phyloP scores from a whole-genome alignment of 1,140 invertebrate species.

The Heliconius eleuchia region DNA sequence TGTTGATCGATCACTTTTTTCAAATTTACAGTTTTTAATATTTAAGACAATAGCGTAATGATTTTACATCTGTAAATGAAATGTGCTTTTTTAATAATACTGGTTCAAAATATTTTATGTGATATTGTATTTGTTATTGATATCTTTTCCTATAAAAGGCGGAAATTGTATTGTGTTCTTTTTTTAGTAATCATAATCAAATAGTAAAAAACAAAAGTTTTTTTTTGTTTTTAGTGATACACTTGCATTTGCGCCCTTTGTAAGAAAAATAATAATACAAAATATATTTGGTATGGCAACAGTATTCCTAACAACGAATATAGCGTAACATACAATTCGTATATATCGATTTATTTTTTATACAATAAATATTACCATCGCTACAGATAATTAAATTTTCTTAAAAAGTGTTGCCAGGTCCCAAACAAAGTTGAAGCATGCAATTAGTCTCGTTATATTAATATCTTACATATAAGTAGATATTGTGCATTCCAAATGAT shows the following conservation, averaged over 20 bases:
- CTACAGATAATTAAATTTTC: not conserved
- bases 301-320: conserved; percentile 7
- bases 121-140: not conserved
- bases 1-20: conserved; percentile 56
- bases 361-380: not conserved
- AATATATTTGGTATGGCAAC: conserved; percentile 20
- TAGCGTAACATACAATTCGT: conserved; percentile 2
- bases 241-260: not conserved
- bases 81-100: conserved; percentile 4
- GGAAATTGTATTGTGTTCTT: not conserved
- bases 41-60: conserved; percentile 30
- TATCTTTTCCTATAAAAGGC: not conserved
- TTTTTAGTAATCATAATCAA: not conserved
- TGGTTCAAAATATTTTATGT: conserved; percentile 13
- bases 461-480: conserved; percentile 64
- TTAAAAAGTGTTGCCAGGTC: conserved; percentile 32
- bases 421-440: conserved; percentile 18
- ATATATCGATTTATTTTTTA: conserved; percentile 10
- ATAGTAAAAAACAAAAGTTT: not conserved
- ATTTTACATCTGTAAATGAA: not conserved
- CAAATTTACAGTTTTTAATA: conserved; percentile 48
- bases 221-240: not conserved
- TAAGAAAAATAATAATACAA: not conserved
- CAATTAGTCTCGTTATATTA: conserved; percentile 8
- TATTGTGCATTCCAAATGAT: conserved; percentile 75